These are phyloP conservation scores for Apeira syringaria DNA, from an alignment of 2,888 invertebrate genomes.

Conservation along the genomic window DNA sequence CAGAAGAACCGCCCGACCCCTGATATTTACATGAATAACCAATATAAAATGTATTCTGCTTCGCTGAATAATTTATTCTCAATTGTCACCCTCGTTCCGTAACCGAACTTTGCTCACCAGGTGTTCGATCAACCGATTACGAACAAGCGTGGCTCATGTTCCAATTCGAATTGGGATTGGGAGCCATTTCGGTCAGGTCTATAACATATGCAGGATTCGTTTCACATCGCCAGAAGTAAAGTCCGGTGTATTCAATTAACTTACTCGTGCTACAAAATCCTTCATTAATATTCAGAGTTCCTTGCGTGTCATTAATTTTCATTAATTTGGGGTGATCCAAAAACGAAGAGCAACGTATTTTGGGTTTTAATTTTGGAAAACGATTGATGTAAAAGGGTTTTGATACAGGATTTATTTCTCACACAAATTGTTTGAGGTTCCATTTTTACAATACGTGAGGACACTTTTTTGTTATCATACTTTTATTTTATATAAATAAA, in stretches of 20 bases:
- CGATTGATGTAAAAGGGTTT: not conserved
- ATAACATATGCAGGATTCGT: slow-evolving; percentile 29
- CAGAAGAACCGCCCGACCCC: slow-evolving; percentile 45
- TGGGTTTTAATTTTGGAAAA: not conserved
- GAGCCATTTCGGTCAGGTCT: slow-evolving; percentile 19
- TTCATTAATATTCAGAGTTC: slow-evolving; percentile 19
- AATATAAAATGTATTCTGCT: slow-evolving; percentile 65
- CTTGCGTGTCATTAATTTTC: slow-evolving; percentile 17
- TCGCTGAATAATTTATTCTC: slow-evolving; percentile 71
- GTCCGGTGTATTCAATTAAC: slow-evolving; percentile 22
- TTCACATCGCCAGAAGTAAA: slow-evolving; percentile 24
- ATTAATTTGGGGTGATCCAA: slow-evolving; percentile 11
- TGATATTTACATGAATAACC: slow-evolving; percentile 68
- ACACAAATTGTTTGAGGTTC: no score
- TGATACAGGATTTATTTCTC: no score
- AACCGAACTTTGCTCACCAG: slow-evolving; percentile 51
- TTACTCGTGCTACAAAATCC: slow-evolving; percentile 20
- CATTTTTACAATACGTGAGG: no score
- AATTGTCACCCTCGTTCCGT: slow-evolving; percentile 55
- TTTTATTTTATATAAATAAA: no score
- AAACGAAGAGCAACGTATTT: slow-evolving; percentile 3
- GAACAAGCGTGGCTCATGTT: slow-evolving; percentile 36
- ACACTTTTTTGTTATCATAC: no score
- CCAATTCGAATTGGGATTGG: slow-evolving; percentile 37
- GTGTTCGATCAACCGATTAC: slow-evolving; percentile 60